Percentiles rank a stretch among this genome's conserved stretches.
Evolutionary conservation across 2,113 vertebrate species (phyloP).

Genomic region (Pao palembangensis): DNA sequence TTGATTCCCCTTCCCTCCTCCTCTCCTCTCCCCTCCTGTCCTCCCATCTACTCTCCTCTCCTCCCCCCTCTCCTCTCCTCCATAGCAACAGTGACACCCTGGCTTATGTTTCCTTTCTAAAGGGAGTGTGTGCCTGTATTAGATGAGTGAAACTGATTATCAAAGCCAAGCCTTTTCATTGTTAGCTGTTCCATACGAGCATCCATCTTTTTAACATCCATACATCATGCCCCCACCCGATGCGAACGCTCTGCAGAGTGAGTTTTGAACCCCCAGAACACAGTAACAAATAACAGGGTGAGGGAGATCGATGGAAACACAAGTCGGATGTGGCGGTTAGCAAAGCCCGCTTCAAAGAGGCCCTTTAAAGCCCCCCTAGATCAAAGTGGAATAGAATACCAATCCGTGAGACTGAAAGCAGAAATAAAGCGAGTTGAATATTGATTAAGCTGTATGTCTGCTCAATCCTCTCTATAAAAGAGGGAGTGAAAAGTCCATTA

Average conservation of each 20-base stretch:
- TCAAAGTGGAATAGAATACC: slow-evolving; percentile 72
- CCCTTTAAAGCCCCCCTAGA: slow-evolving; percentile 69
- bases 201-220: slow-evolving; percentile 37
- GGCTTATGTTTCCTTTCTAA: slow-evolving; percentile 2
- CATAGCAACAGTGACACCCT: too few species aligned
- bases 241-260: slow-evolving; percentile 49
- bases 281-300: slow-evolving; percentile 69
- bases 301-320: slow-evolving; percentile 73
- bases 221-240: slow-evolving; percentile 24
- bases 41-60: too few species aligned
- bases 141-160: slow-evolving; percentile 30
- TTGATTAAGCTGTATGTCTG: slow-evolving; percentile 68
- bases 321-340: slow-evolving; percentile 73
- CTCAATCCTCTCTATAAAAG: slow-evolving; percentile 50
- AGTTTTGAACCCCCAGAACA: slow-evolving; percentile 70
- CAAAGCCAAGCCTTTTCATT: slow-evolving; percentile 17
- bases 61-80: too few species aligned
- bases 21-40: too few species aligned
- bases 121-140: slow-evolving; percentile 7
- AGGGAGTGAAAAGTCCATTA: slow-evolving; percentile 58
- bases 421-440: slow-evolving; percentile 67
- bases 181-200: slow-evolving; percentile 12
- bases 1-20: too few species aligned
- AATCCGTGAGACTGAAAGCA: slow-evolving; percentile 69
- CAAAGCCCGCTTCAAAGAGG: slow-evolving; percentile 77